phyloP scores from a whole-genome alignment of 2,797 vertebrate genomes.

The Moxostoma hubbsi region DNA sequence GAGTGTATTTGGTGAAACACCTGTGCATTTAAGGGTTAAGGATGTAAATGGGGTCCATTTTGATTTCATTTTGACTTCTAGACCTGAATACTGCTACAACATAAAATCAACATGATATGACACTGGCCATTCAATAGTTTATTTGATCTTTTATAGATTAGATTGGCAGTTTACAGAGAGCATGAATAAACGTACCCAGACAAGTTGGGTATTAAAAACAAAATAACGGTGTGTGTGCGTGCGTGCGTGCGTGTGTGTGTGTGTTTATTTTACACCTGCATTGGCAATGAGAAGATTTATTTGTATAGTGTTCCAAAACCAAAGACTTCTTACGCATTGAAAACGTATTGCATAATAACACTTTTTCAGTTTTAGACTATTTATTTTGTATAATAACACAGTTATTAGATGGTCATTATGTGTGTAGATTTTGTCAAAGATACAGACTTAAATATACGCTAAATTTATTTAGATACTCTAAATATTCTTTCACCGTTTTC shows the following conservation, averaged over 20 bases:
- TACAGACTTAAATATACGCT: too few relatives aligned
- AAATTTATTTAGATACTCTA: too few relatives aligned
- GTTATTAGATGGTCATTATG: neutral
- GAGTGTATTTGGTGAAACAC: too few relatives aligned
- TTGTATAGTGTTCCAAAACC: neutral
- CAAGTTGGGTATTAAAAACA: neutral
- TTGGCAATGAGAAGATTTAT: conserved; percentile 16
- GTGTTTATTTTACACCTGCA: neutral
- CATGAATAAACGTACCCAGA: neutral
- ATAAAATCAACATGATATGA: too few relatives aligned
- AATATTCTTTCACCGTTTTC: too few relatives aligned
- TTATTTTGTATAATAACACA: too few relatives aligned
- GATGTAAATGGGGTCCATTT: too few relatives aligned
- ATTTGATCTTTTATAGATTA: neutral
- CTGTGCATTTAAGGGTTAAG: too few relatives aligned
- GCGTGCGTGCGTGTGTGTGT: neutral
- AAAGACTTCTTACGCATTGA: conserved; percentile 10
- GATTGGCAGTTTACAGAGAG: neutral
- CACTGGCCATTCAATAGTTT: too few relatives aligned
- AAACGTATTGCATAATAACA: conserved; percentile 22
- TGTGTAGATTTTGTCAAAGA: neutral
- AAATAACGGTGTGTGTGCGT: neutral
- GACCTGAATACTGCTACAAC: too few relatives aligned
- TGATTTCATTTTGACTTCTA: too few relatives aligned
- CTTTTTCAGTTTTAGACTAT: conserved; percentile 13